Percentiles rank a stretch among this genome's conserved stretches.
phyloP scores from a whole-genome alignment of 2,797 vertebrate species.

The Enteromius trimaculatus region DNA sequence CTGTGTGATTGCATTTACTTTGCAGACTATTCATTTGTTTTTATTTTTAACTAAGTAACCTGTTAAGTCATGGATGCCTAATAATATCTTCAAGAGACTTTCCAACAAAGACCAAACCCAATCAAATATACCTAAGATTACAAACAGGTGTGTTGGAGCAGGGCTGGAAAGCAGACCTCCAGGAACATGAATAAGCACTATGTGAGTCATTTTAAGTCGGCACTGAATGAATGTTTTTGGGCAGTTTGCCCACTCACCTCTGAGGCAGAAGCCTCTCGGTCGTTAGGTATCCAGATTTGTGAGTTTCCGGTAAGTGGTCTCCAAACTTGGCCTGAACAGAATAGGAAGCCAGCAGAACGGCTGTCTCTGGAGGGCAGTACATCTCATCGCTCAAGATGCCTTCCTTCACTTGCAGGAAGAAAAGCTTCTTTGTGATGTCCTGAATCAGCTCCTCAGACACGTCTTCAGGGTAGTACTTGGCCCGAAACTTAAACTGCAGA shows the following conservation, averaged over 20 bases:
- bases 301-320: slow-evolving; percentile 79
- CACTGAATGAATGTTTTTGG: not conserved
- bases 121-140: not conserved
- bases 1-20: not conserved
- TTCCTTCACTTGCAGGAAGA: slow-evolving; percentile 95
- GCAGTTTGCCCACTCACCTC: slow-evolving; percentile 76
- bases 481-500: slow-evolving; percentile 91
- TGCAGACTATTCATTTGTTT: no score
- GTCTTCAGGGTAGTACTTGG: slow-evolving; percentile 94
- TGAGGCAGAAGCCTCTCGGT: slow-evolving; percentile 88
- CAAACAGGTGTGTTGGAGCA: not conserved
- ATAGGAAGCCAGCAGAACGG: slow-evolving; percentile 94
- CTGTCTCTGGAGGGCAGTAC: slow-evolving; percentile 95
- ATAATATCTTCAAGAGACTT: not conserved
- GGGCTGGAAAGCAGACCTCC: not conserved
- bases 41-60: not conserved
- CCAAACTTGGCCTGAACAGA: slow-evolving; percentile 93
- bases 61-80: not conserved
- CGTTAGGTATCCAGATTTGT: slow-evolving; percentile 85
- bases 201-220: not conserved
- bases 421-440: slow-evolving; percentile 93
- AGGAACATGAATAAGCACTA: not conserved
- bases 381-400: slow-evolving; percentile 85
- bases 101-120: not conserved
- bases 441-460: slow-evolving; percentile 95